A percentile compares a stretch with the other conserved stretches of the same genome.
phyloP scores from a whole-genome alignment of 2,113 vertebrate species.

The Erythrocebus patas region DNA sequence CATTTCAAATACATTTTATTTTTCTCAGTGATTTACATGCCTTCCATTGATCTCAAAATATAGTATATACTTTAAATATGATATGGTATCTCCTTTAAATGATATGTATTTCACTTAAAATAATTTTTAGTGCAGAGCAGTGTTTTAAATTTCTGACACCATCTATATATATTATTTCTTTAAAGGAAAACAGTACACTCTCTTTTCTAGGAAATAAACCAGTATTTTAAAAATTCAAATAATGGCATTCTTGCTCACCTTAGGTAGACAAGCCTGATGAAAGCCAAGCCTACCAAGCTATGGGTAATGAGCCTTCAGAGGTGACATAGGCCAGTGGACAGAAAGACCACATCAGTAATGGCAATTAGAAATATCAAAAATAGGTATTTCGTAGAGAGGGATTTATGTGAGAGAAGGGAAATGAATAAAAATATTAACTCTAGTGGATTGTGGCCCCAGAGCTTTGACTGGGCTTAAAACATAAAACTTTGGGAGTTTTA shows the following conservation, averaged over 20 bases:
- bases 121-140: background rate
- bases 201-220: background rate
- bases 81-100: no score
- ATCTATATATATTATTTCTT: background rate
- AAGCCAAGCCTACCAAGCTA: background rate
- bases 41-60: conserved; percentile 25
- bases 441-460: background rate
- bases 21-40: background rate
- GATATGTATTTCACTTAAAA: background rate
- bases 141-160: background rate
- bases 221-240: background rate
- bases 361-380: background rate
- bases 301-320: background rate
- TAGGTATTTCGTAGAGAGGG: background rate
- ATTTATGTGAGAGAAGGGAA: background rate
- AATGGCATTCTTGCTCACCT: background rate
- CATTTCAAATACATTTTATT: conserved; percentile 36
- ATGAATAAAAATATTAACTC: background rate
- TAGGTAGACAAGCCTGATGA: background rate
- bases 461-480: background rate
- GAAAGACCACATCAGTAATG: background rate
- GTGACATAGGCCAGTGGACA: background rate
- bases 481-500: background rate
- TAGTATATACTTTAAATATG: background rate
- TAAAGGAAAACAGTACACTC: background rate